Evolutionary conservation across 2,113 vertebrate species (phyloP).

Genomic region (Carassius carassius): DNA sequence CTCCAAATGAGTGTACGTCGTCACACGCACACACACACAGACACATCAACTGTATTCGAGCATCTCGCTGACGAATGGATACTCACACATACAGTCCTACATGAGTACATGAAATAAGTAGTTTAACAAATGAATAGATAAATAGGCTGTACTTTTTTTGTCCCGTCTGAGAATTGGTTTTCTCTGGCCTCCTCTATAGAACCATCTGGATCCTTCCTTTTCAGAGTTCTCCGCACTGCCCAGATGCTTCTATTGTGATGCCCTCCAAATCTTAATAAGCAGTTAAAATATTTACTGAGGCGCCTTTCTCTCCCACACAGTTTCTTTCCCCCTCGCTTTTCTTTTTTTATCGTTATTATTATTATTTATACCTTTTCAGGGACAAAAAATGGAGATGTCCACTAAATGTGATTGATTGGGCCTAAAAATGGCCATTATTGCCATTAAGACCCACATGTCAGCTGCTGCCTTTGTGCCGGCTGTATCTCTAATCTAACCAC

Average conservation of each 20-base stretch:
- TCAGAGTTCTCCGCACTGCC: conserved; percentile 81
- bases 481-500: conserved; percentile 99
- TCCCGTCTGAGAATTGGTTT: conserved; percentile 72
- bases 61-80: neutral
- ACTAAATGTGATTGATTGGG: conserved; percentile 99
- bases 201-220: conserved; percentile 89
- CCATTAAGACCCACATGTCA: conserved; percentile 95
- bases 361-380: conserved; percentile 99
- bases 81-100: too few relatives aligned
- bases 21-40: conserved; percentile 45
- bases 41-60: conserved; percentile 33
- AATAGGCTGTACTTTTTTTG: conserved; percentile 70
- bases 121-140: conserved; percentile 56
- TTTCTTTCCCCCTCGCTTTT: conserved; percentile 60
- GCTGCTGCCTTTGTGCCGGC: conserved; percentile 91
- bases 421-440: conserved; percentile 99
- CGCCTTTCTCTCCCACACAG: conserved; percentile 72
- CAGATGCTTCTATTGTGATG: conserved; percentile 97
- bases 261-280: conserved; percentile 94
- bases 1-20: conserved; percentile 70
- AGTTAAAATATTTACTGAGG: conserved; percentile 99
- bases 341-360: conserved; percentile 74
- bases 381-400: conserved; percentile 98
- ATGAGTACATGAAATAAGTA: conserved; percentile 33
- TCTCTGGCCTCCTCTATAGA: conserved; percentile 78